Base-by-base conservation (phyloP, 2,888 invertebrate genomes). In the Lasius platythorax region DNA sequence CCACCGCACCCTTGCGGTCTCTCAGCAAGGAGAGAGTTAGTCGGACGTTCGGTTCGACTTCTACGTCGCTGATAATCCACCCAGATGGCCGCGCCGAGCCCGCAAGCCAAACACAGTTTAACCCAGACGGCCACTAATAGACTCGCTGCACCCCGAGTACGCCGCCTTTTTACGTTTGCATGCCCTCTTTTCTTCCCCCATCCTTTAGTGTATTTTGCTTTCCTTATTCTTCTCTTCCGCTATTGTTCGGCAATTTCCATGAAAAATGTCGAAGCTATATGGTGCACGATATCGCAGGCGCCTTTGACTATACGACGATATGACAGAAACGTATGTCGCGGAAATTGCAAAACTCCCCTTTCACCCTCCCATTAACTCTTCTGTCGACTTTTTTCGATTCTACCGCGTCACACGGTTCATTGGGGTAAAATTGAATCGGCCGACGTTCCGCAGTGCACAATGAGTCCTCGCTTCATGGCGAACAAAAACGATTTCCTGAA, bases 91-190 rank as follows among this genome's bases (percentile, higher is more conserved):
- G 74, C 56, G 86, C 81, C 83, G 87, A 84, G 82, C 85, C 86
- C 88, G 63, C 91, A 89, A 89, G 87, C 83, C 91, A 92, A 92
- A 91, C 91, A 91, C 85, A 89, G 88, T 91, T 92, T 85, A 89
- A 89, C 91, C 88, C 76, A 87, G 88, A 90, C 89, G 86, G 88
- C 84, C 85, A 86, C 82, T 92, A 92, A 92, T 92, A 91, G 90
- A 91, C 88, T 87, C 89, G 89, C 91, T 28, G 46, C 30, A 33
- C 61, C 30, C 46, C 46, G 12, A 79, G n/a, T 18, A 40, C 28
- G 23, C 5, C 46, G 33, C 43, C 53, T 82, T 88, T 84, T 86
- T 85, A 82, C 85, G 18, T 84, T 67, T 82, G 73, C 67, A 18
- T n/a, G 12, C 43, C 43, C 30, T 53, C 43, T 12, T 37, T n/a